Percentiles rank a stretch among this genome's conserved stretches.
phyloP scores from a whole-genome alignment of 2,888 invertebrate species.

The Cotesia congregata region DNA sequence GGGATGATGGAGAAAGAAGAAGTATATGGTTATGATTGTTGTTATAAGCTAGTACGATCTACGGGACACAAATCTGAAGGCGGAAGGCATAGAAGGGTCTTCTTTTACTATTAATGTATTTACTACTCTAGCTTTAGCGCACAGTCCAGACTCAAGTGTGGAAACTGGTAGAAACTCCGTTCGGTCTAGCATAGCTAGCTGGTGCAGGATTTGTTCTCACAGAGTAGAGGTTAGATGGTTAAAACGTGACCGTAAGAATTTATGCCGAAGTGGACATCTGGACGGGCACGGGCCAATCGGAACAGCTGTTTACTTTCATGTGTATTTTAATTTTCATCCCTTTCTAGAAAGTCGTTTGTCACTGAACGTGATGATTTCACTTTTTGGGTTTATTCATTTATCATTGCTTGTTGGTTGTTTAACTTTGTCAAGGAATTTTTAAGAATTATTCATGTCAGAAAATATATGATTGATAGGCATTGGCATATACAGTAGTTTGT shows the following conservation, averaged over 20 bases:
- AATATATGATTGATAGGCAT: no score
- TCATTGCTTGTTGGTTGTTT: neutral
- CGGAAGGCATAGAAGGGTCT: neutral
- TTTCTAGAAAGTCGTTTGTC: neutral
- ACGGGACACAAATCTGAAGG: neutral
- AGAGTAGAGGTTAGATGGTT: slow-evolving; percentile 44
- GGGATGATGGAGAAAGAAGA: slow-evolving; percentile 38
- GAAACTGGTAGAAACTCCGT: slow-evolving; percentile 44
- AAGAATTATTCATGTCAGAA: neutral
- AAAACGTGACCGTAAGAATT: slow-evolving; percentile 25
- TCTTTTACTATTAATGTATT: no score
- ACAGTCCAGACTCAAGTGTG: slow-evolving; percentile 24
- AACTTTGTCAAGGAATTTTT: neutral
- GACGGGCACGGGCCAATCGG: slow-evolving; percentile 58
- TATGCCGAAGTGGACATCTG: slow-evolving; percentile 64
- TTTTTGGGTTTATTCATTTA: slow-evolving; percentile 1
- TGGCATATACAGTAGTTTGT: no score
- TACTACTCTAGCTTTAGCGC: no score
- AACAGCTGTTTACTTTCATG: slow-evolving; percentile 47
- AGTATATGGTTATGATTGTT: no score
- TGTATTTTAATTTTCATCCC: slow-evolving; percentile 14
- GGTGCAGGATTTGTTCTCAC: slow-evolving; percentile 49
- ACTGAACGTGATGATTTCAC: neutral
- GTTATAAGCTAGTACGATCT: neutral
- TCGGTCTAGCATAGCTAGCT: slow-evolving; percentile 32